Percentiles rank a stretch among this genome's conserved stretches.
Conservation (phyloP, 2,888 invertebrate species). For the Acleris cristana region DNA sequence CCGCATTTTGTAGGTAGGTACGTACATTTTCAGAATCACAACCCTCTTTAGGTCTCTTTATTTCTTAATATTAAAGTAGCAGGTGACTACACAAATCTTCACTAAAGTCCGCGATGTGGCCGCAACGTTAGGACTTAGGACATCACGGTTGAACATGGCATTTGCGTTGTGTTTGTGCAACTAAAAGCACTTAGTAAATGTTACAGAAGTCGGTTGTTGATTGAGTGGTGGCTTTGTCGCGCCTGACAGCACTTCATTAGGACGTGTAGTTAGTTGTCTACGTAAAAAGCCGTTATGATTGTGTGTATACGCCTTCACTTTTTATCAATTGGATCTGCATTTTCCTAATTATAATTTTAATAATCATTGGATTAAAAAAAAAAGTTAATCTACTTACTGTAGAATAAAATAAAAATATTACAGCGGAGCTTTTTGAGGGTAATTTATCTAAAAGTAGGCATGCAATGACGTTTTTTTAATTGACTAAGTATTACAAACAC, state of each 20-base stretch:
- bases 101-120: too few relatives aligned
- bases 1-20: not conserved
- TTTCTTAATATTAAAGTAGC: too few relatives aligned
- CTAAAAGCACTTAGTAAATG: constrained; percentile 37
- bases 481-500: not conserved
- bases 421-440: not conserved
- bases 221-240: constrained; percentile 31
- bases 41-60: too few relatives aligned
- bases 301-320: not conserved
- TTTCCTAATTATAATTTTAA: too few relatives aligned
- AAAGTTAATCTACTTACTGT: too few relatives aligned
- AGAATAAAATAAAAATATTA: not conserved
- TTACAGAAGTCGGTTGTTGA: constrained; percentile 34
- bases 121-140: not conserved
- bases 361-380: too few relatives aligned
- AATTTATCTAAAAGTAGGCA: too few relatives aligned
- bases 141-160: constrained; percentile 5
- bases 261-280: constrained; percentile 25
- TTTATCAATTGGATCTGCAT: too few relatives aligned
- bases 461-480: too few relatives aligned
- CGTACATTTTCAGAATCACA: not conserved
- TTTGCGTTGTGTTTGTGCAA: constrained; percentile 32
- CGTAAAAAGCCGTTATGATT: constrained; percentile 12
- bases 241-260: constrained; percentile 28
- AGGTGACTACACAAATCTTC: too few relatives aligned